Evolutionary conservation across 2,888 invertebrate species (phyloP).

Genomic region (Xestia ashworthii): DNA sequence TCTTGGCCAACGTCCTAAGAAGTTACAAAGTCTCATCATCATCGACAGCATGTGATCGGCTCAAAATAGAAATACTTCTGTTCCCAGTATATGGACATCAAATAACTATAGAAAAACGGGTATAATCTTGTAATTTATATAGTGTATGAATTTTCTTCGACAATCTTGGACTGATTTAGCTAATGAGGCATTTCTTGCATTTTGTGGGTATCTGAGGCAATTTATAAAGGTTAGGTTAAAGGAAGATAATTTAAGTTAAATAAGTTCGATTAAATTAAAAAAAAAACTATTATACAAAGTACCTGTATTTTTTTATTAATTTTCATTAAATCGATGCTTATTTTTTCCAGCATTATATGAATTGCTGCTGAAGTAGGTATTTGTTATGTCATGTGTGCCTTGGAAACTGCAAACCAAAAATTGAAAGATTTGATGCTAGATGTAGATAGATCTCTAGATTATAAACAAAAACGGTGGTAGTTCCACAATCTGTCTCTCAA

Average conservation of each 20-base stretch:
- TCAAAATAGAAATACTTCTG: conserved; percentile 83
- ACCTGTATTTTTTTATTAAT: not conserved
- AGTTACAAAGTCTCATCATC: conserved; percentile 76
- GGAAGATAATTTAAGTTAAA: too few relatives aligned
- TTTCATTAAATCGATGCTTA: not conserved
- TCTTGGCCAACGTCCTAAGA: conserved; percentile 78
- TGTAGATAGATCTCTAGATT: not conserved
- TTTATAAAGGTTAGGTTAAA: not conserved
- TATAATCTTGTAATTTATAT: conserved; percentile 13
- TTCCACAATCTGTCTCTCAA: not conserved
- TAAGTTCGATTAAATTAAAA: too few relatives aligned
- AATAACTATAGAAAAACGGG: conserved; percentile 75
- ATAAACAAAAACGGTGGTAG: not conserved
- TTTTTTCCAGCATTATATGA: not conserved
- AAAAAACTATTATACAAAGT: not conserved
- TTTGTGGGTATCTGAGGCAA: not conserved
- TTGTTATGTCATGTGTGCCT: not conserved
- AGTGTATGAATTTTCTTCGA: not conserved
- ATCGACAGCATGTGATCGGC: conserved; percentile 72
- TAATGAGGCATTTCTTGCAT: not conserved
- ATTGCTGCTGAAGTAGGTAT: not conserved
- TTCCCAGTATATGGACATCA: conserved; percentile 82
- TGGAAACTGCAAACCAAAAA: not conserved
- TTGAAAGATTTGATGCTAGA: not conserved
- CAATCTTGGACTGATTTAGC: not conserved